Conservation (phyloP, 1,140 invertebrate species). For the silkworm (Bombyx mori) region DNA sequence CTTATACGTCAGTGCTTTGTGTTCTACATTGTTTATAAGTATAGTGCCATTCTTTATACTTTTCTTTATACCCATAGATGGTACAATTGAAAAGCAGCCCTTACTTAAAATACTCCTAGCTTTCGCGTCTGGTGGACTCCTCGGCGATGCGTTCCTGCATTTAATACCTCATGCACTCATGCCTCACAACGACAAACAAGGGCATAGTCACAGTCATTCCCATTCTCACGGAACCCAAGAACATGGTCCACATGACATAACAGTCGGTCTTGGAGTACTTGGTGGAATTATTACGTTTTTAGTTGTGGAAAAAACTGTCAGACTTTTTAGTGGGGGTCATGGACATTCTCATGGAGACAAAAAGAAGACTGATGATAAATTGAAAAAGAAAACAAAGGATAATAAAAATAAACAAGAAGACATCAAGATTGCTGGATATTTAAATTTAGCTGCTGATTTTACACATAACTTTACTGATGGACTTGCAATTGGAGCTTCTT, state of each 20-base stretch:
- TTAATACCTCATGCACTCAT: conserved; percentile 94
- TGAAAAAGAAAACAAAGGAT: conserved; percentile 58
- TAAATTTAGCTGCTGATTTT: conserved; percentile 96
- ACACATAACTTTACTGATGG: conserved; percentile 98
- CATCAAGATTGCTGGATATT: conserved; percentile 93
- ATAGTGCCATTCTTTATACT: conserved; percentile 94
- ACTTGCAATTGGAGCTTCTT: conserved; percentile 96
- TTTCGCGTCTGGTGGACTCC: conserved; percentile 94
- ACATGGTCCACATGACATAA: conserved; percentile 80
- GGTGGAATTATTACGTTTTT: conserved; percentile 93
- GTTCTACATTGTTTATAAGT: conserved; percentile 93
- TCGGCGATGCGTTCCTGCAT: conserved; percentile 97
- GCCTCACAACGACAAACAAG: conserved; percentile 59
- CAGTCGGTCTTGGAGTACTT: conserved; percentile 91
- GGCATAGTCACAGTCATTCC: conserved; percentile 74
- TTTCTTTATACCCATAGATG: conserved; percentile 93
- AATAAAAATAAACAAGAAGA: conserved; percentile 65
- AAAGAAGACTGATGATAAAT: conserved; percentile 58
- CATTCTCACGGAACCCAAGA: conserved; percentile 68
- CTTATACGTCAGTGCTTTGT: conserved; percentile 87
- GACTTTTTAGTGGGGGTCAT: conserved; percentile 88
- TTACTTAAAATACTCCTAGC: conserved; percentile 91
- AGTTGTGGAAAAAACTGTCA: conserved; percentile 92
- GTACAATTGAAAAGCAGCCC: conserved; percentile 85
- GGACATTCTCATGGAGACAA: conserved; percentile 70